Evolutionary conservation across 2,888 invertebrate species (phyloP).

Genomic region (Hemicrepidius hirtus): DNA sequence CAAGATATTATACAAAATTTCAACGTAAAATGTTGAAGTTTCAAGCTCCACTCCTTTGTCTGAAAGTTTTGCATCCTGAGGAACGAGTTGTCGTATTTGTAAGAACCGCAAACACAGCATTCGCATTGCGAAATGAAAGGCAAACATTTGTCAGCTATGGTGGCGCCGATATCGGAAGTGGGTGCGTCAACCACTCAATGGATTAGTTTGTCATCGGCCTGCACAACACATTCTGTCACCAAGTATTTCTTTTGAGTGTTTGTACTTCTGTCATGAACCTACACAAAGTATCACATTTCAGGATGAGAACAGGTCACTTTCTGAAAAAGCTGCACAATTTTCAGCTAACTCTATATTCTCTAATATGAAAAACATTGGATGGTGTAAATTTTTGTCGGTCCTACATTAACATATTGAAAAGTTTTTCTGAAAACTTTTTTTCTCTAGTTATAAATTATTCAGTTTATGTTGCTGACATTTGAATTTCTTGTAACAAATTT

Average conservation of each 20-base stretch:
- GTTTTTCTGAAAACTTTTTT: too few relatives aligned
- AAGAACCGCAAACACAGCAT: slow-evolving; percentile 30
- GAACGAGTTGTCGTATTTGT: slow-evolving; percentile 21
- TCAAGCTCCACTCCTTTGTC: slow-evolving; percentile 16
- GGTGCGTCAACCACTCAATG: slow-evolving; percentile 52
- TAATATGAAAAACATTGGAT: too few relatives aligned
- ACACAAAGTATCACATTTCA: slow-evolving; percentile 12
- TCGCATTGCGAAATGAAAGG: slow-evolving; percentile 46
- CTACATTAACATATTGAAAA: too few relatives aligned
- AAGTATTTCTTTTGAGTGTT: slow-evolving; percentile 25
- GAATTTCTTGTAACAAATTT: too few relatives aligned
- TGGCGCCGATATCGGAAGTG: slow-evolving; percentile 46
- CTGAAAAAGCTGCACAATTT: not conserved
- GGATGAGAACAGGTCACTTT: not conserved
- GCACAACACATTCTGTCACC: slow-evolving; percentile 23
- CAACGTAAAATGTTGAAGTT: slow-evolving; percentile 25
- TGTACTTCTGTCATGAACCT: slow-evolving; percentile 20
- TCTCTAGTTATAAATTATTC: too few relatives aligned
- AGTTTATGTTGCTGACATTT: too few relatives aligned
- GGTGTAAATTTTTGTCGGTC: too few relatives aligned
- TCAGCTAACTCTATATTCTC: not conserved
- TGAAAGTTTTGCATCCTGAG: slow-evolving; percentile 18
- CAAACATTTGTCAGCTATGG: slow-evolving; percentile 45
- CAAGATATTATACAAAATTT: slow-evolving; percentile 15
- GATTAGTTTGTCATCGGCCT: slow-evolving; percentile 43